Evolutionary conservation across 2,888 invertebrate genomes (phyloP), one percentile per base, ranked within the genome.

Genomic region (Macropis europaea): DNA sequence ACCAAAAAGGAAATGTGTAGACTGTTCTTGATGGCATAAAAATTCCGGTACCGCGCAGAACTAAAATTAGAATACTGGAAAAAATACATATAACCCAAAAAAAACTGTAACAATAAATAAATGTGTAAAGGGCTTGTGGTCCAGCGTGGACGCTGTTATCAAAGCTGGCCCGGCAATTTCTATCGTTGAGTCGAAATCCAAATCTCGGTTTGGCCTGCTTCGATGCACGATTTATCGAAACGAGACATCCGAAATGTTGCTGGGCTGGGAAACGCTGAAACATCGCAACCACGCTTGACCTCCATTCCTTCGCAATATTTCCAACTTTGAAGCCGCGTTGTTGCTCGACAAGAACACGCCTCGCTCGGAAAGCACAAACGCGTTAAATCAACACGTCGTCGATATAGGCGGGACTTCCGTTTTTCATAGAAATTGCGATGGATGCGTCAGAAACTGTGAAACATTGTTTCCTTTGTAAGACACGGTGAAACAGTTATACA

Each of bases 231-330:
- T 56, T 66, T 59, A 59, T 70, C 59, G 59, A 28, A 5, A 28
- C 48, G 47, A 57, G 52, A 17, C 63, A 66, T 66, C 52, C 57
- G 9, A 24, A 22, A 60, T 67, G 30, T 48, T 47, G 45, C 48
- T 11, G 22, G 50, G 26, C 26, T 28, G 6, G 11, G 54, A 62
- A 73, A 62, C 36, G 54, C 64, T 69, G 68, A 62, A 66, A 69
- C 76, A 60, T 71, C 59, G 32, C 24, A 57, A 24, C 53, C 36
- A 26, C 13, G 67, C 66, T 76, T 72, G 68, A 76, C 72, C 76
- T 68, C 53, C 36, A 67, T 72, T 38, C 47, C 43, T 50, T 62
- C 36, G 62, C 62, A 57, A 67, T 76, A 75, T 70, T 47, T 38
- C 54, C 38, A 15, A 36, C 48, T 30, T 26, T 19, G 11, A 17